These are phyloP conservation scores for Ovis aries DNA, from an alignment of 2,113 vertebrate genomes.

Conservation along the genomic window DNA sequence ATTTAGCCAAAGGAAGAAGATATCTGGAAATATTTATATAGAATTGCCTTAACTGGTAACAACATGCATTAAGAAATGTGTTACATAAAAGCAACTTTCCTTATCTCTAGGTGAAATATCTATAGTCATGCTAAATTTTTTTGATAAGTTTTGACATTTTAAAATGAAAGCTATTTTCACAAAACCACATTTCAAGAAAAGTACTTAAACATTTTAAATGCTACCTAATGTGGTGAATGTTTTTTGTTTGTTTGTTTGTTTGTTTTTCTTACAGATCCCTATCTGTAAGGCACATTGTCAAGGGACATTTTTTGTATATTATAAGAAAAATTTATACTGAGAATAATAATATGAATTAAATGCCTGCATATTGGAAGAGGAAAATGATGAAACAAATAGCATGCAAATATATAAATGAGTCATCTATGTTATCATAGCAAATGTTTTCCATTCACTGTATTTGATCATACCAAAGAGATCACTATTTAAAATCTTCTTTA, in stretches of 20 bases:
- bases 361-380: not conserved
- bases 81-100: slow-evolving; percentile 28
- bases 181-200: slow-evolving; percentile 31
- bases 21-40: slow-evolving; percentile 45
- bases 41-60: not conserved
- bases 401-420: not conserved
- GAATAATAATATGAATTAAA: not conserved
- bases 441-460: not conserved
- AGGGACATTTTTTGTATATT: not conserved
- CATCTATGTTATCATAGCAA: not conserved
- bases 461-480: not conserved
- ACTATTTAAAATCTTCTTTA: not conserved
- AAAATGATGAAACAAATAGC: not conserved
- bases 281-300: not conserved
- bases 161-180: slow-evolving; percentile 58
- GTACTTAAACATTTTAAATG: slow-evolving; percentile 39
- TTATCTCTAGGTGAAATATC: slow-evolving; percentile 44
- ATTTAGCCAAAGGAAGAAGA: slow-evolving; percentile 25
- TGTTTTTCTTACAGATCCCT: not conserved
- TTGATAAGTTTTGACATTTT: slow-evolving; percentile 66
- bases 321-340: not conserved
- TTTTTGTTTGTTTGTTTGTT: not conserved
- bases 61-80: slow-evolving; percentile 44
- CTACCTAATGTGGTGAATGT: not conserved
- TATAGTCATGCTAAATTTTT: slow-evolving; percentile 8